Conservation (phyloP, 1,140 invertebrate species). For the Macrobrachium rosenbergii region DNA sequence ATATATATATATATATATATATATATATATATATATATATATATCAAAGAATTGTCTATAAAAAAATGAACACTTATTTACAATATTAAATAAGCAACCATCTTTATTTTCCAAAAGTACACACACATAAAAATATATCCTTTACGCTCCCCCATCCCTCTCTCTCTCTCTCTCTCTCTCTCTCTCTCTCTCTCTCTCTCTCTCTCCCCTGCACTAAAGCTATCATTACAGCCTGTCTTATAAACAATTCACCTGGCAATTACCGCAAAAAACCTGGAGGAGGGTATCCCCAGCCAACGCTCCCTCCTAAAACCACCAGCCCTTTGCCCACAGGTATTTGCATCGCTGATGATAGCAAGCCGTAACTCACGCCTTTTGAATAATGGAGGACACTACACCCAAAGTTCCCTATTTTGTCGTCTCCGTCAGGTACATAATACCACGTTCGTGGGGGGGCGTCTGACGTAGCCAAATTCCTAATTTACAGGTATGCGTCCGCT, state of each 20-base stretch:
- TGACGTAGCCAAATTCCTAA: too few species aligned
- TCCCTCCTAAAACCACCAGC: too few species aligned
- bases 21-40: constrained; percentile 35
- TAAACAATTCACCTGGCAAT: background rate
- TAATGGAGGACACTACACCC: too few species aligned
- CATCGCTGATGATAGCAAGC: too few species aligned
- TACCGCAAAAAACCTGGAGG: background rate
- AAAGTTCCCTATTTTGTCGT: too few species aligned
- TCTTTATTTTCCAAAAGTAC: background rate
- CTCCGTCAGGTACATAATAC: too few species aligned
- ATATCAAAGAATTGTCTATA: constrained; percentile 13
- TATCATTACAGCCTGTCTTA: background rate
- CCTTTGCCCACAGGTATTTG: too few species aligned
- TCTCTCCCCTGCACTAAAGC: constrained; percentile 9
- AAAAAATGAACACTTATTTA: background rate
- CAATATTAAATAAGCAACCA: background rate
- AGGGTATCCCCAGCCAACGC: background rate
- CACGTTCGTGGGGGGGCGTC: too few species aligned
- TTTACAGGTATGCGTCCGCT: too few species aligned
- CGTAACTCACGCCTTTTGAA: too few species aligned
- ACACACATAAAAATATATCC: background rate
- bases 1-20: constrained; percentile 31
- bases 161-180: constrained; percentile 41
- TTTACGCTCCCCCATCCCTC: constrained; percentile 10
- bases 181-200: constrained; percentile 39